Base-by-base conservation (phyloP, 2,797 vertebrate genomes). In the Peromyscus attwateri region DNA sequence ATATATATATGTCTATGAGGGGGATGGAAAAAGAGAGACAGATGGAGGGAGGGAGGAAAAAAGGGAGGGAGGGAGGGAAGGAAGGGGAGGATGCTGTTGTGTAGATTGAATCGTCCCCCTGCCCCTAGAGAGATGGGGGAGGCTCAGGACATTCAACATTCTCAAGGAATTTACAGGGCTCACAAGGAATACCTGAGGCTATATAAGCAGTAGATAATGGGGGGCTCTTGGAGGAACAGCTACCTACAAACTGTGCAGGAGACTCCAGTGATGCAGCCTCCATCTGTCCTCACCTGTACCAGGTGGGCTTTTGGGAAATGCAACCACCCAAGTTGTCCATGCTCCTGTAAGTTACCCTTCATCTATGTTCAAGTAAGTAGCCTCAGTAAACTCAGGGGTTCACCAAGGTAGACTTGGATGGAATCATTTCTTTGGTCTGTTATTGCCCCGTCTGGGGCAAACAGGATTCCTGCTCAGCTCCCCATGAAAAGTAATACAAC, bases 1-100 rank as follows among this genome's bases (percentile, higher is more conserved):
- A n/a, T n/a, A n/a, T 37, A 23, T 29, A 34, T 9, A 29, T 9
- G 25, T 37, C 0, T 82, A 60, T 60, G 80, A 16, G 3, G 34
- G 19, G 3, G 23, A 27, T 2, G 7, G 27, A 23, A 3, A 52
- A 4, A n/a, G 49, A 11, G 9, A 11, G 49, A 49, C 1, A 2
- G 49, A 49, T 10, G 49, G 49, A 49, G 46, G 46, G 46, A 46
- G 46, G 46, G 46, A 46, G 46, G 46, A 6, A 46, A 9, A 6
- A 9, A 46, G 46, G 46, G 49, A 49, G 49, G 49, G 10, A 49
- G 49, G 49, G 40, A 77, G 13, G 4, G 19, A n/a, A 19, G 13
- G 60, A 68, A 10, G 19, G 11, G 46, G 31, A n/a, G 25, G 21
- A 52, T 16, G 7, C 3, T 70, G 6, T 40, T 52, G 64, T 27